A percentile compares a stretch with the other conserved stretches of the same genome.
Conservation (phyloP, 2,113 vertebrate species). For the Nothobranchius kuhntae region DNA sequence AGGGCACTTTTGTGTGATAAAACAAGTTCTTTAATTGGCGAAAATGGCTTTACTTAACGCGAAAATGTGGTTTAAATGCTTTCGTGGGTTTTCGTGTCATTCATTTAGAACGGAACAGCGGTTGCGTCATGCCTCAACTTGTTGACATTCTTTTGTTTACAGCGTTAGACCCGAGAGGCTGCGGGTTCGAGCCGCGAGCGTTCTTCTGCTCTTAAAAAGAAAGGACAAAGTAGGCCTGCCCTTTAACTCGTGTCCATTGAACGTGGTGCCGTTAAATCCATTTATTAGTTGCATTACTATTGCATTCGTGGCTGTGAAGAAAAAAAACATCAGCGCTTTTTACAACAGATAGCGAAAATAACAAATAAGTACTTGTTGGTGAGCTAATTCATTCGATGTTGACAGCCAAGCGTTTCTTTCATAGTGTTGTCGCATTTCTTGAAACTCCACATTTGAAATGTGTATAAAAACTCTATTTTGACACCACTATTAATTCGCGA, state of each 20-base stretch:
- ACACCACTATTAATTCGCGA: background rate
- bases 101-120: slow-evolving; percentile 72
- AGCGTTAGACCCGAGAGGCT: slow-evolving; percentile 52
- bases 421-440: background rate
- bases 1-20: slow-evolving; percentile 11
- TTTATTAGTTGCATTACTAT: background rate
- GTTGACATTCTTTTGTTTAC: slow-evolving; percentile 86
- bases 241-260: background rate
- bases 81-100: slow-evolving; percentile 63
- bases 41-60: background rate
- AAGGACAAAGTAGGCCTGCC: background rate
- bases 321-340: background rate
- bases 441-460: background rate
- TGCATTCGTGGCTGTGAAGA: slow-evolving; percentile 12
- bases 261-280: background rate
- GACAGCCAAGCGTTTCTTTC: background rate
- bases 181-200: slow-evolving; percentile 23
- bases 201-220: slow-evolving; percentile 7
- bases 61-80: background rate
- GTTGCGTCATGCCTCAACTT: slow-evolving; percentile 84
- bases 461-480: no score
- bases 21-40: background rate
- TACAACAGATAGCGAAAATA: background rate
- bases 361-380: background rate
- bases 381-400: background rate